Evolutionary conservation across 2,888 invertebrate species (phyloP), one percentile per base, ranked within the genome.

Genomic region (Eupithecia exiguata): DNA sequence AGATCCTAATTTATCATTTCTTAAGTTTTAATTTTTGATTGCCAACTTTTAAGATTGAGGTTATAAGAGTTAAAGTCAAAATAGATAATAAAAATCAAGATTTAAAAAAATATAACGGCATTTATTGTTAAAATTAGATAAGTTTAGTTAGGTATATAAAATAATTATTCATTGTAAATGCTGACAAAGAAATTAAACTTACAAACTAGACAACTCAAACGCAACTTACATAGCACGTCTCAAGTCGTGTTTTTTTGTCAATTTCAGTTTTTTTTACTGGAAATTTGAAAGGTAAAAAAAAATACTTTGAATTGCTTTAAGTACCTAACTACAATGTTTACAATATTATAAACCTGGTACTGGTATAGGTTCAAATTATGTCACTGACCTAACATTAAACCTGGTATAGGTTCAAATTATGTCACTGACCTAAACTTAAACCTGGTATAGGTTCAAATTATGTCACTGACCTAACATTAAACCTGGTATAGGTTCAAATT

Each of bases 361-460:
- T n/a, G n/a, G n/a, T n/a, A n/a, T n/a, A n/a, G n/a, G n/a, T n/a
- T n/a, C n/a, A n/a, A n/a, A n/a, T n/a, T n/a, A 40, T 61, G 16
- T 35, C 10, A 65, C 10, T 65, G 35, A 38, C 69, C 49, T 30
- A 75, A 30, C 4, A 75, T n/a, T n/a, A n/a, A n/a, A n/a, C n/a
- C n/a, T n/a, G n/a, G n/a, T n/a, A n/a, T n/a, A n/a, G n/a, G n/a
- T n/a, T n/a, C n/a, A n/a, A n/a, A n/a, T n/a, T n/a, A 40, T 61
- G 16, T 35, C 10, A 65, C 10, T 65, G 35, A 38, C 69, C 49
- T 30, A 75, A 30, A n/a, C n/a, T n/a, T n/a, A n/a, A n/a, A n/a
- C n/a, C n/a, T n/a, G n/a, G n/a, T n/a, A n/a, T n/a, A n/a, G n/a
- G n/a, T n/a, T n/a, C n/a, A n/a, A n/a, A n/a, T n/a, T n/a, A 40